Conservation (phyloP, 2,113 vertebrate genomes). For the Bos javanicus region DNA sequence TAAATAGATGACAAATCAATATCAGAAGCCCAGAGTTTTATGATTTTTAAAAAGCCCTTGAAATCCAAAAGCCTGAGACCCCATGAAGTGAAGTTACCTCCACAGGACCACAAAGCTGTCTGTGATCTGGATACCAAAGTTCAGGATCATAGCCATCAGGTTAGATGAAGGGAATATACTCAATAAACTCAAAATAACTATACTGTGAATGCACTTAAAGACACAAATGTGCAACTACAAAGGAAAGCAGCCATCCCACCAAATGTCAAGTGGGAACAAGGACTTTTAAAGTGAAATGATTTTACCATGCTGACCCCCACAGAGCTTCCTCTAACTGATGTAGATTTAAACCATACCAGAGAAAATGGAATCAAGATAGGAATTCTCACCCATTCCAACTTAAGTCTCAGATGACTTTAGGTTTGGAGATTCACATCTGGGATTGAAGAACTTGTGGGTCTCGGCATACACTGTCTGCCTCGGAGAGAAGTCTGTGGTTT, state of each 20-base stretch:
- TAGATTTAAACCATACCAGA: conserved; percentile 32
- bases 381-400: neutral
- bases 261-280: neutral
- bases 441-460: neutral
- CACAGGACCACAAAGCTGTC: neutral
- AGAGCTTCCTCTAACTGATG: neutral
- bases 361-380: neutral
- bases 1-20: neutral
- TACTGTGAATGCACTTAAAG: neutral
- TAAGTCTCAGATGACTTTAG: neutral
- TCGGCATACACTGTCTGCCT: neutral
- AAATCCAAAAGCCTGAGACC: neutral
- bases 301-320: neutral
- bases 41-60: neutral
- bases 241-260: neutral
- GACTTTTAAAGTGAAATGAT: neutral
- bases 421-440: neutral
- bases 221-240: neutral
- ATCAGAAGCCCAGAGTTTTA: neutral
- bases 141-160: neutral
- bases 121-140: neutral
- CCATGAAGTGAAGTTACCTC: neutral
- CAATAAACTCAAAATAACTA: neutral
- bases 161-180: neutral
- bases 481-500: neutral